Evolutionary conservation across 2,888 invertebrate genomes (phyloP).

Genomic region (Drosophila leonis): DNA sequence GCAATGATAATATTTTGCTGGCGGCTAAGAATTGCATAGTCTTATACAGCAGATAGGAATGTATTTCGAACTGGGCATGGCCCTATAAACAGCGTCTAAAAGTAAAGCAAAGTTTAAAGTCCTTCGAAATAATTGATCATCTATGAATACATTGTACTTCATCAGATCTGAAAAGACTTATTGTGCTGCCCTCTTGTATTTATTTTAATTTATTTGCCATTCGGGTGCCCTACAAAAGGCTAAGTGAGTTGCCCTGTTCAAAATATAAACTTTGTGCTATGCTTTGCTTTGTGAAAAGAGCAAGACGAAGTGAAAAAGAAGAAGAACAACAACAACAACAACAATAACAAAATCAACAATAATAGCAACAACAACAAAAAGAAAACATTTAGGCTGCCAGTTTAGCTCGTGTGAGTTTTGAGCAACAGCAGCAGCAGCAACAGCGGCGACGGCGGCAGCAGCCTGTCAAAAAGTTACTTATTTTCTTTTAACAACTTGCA

Average conservation of each 20-base stretch:
- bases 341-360: slow-evolving; percentile 18
- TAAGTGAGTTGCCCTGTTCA: slow-evolving; percentile 70
- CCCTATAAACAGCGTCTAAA: background rate
- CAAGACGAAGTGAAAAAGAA: slow-evolving; percentile 11
- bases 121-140: slow-evolving; percentile 32
- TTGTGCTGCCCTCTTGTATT: slow-evolving; percentile 57
- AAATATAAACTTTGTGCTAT: slow-evolving; percentile 70
- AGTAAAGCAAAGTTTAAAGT: slow-evolving; percentile 9
- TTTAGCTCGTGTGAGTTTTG: slow-evolving; percentile 52
- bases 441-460: slow-evolving; percentile 32
- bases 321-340: slow-evolving; percentile 41
- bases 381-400: slow-evolving; percentile 55
- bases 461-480: slow-evolving; percentile 80
- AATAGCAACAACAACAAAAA: slow-evolving; percentile 19
- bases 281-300: slow-evolving; percentile 70
- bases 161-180: slow-evolving; percentile 37
- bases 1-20: background rate
- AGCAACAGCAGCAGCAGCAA: slow-evolving; percentile 35
- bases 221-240: slow-evolving; percentile 55
- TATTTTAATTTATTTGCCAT: slow-evolving; percentile 76
- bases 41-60: background rate
- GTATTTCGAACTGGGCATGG: background rate
- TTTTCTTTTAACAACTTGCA: slow-evolving; percentile 79
- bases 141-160: slow-evolving; percentile 14
- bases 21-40: background rate